phyloP scores from a whole-genome alignment of 2,797 vertebrate species.

The Brachyrhaphis roseni region DNA sequence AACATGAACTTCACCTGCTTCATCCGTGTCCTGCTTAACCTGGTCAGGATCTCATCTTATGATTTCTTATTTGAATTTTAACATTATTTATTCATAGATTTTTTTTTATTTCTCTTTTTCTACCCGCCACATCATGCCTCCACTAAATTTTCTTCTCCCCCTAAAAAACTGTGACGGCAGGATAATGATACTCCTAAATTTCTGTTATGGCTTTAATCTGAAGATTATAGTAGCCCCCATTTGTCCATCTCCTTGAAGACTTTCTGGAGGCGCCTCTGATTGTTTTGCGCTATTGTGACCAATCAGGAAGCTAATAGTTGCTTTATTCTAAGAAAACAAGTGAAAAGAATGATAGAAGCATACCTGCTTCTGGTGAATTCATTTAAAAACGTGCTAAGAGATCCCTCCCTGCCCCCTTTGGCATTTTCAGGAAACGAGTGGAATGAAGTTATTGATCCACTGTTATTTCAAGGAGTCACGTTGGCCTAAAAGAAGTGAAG shows the following conservation, averaged over 20 bases:
- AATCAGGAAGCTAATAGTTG: slow-evolving; percentile 1
- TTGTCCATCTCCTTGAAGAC: background rate
- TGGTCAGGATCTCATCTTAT: background rate
- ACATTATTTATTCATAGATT: background rate
- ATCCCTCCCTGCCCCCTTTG: background rate
- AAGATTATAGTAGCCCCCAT: background rate
- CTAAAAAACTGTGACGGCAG: background rate
- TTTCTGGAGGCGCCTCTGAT: background rate
- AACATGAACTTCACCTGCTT: slow-evolving; percentile 90
- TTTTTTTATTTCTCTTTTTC: background rate
- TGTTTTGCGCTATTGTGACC: background rate
- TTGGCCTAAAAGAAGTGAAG: slow-evolving; percentile 25
- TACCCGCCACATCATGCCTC: background rate
- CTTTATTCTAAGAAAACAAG: background rate
- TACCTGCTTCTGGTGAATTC: background rate
- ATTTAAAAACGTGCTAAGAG: slow-evolving; percentile 17
- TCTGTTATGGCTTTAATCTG: background rate
- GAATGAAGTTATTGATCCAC: slow-evolving; percentile 27
- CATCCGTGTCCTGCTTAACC: slow-evolving; percentile 46
- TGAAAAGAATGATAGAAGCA: background rate
- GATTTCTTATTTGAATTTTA: background rate
- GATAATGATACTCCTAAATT: background rate
- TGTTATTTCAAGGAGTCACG: slow-evolving; percentile 10
- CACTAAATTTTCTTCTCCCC: background rate
- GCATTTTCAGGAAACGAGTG: background rate